phyloP scores from a whole-genome alignment of 2,113 vertebrate genomes.

The Dicrurus megarhynchus region DNA sequence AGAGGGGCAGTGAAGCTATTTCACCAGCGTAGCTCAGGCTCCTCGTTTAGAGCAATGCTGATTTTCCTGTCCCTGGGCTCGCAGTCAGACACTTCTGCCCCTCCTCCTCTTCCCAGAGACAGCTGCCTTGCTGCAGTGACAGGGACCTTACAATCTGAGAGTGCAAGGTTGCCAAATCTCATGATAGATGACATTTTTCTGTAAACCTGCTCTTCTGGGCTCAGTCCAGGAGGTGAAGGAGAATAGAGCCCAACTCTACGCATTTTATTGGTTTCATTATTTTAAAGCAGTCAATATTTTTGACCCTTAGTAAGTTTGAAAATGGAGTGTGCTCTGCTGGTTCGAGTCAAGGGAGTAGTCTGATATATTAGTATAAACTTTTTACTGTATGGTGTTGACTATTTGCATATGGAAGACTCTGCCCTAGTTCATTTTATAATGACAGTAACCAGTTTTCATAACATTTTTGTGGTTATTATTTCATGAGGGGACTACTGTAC shows the following conservation, averaged over 20 bases:
- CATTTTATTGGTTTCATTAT: not conserved
- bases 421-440: not conserved
- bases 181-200: not conserved
- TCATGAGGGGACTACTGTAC: not conserved
- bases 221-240: not conserved
- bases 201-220: not conserved
- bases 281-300: not conserved
- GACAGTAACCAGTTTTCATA: not conserved
- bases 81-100: accelerated
- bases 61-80: not conserved
- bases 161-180: not conserved
- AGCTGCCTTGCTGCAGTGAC: not conserved
- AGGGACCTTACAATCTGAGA: not conserved
- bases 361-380: not conserved
- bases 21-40: not conserved
- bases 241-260: not conserved
- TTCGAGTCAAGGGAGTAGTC: not conserved
- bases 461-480: not conserved
- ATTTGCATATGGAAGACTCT: not conserved
- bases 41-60: not conserved
- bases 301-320: not conserved
- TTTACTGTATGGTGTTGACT: not conserved
- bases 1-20: not conserved
- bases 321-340: accelerated
- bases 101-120: not conserved